Evolutionary conservation across 2,113 vertebrate genomes (phyloP), one percentile per base, ranked within the genome.

Genomic region (Plestiodon gilberti): DNA sequence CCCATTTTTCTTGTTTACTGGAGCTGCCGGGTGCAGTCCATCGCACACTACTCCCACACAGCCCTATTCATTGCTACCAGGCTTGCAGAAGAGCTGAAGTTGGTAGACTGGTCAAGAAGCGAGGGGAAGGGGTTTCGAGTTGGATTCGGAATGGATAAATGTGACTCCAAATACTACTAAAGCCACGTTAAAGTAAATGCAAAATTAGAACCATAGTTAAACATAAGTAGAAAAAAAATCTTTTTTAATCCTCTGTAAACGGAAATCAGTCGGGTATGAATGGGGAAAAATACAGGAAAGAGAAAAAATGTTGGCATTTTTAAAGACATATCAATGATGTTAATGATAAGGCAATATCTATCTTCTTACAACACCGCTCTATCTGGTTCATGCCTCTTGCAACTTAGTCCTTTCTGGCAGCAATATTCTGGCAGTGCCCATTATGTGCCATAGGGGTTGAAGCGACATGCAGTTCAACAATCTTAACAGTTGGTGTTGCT

Each of bases 1-100:
- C 96, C 96, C 94, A 86, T 91, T 93, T 92, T 79, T 93, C 91
- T 95, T 93, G 95, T 93, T 92, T 96, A 94, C 89, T 93, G 85
- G 87, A 96, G 70, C 78, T 81, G 40, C 55, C 7, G 40, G 18
- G 59, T 38, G 48, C 71, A 40, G 65, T 83, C 74, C 40, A 69
- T 35, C 35, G 7, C n/a, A 25, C 9, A 14, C 3, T 43, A 20
- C 78, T 28, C 85, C 78, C 69, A 81, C 78, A 30, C 78, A 38
- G 18, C 10, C 17, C 69, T 74, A 30, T 55, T 81, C 30, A 62
- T 59, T 64, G 78, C 59, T 2, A 62, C n/a, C 35, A 59, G 70
- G 59, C 59, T 52, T 28, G 69, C n/a, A 28, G 69, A 57, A 59
- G 22, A 74, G 33, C 78, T 13, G 35, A 30, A 35, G 25, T 38